Conservation (phyloP, 2,797 vertebrate species). For the Tiaroga cobitis region DNA sequence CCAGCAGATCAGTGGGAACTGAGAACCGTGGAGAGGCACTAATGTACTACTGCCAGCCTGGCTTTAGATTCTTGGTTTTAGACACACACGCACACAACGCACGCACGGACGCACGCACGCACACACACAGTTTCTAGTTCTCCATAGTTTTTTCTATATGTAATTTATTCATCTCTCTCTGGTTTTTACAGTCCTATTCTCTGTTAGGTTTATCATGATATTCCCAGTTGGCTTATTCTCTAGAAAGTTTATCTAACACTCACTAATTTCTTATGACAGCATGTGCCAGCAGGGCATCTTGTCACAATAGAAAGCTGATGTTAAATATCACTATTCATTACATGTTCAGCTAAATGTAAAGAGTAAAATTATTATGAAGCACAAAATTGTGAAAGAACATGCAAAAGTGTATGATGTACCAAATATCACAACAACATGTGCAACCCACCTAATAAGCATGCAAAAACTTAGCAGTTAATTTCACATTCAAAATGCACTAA, state of each 20-base stretch:
- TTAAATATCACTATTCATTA: background rate
- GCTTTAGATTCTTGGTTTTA: slow-evolving; percentile 24
- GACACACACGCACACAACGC: background rate
- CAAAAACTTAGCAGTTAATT: background rate
- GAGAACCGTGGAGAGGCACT: slow-evolving; percentile 36
- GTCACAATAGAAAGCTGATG: background rate
- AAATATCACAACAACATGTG: background rate
- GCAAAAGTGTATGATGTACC: background rate
- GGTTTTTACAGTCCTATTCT: background rate
- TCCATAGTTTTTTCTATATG: background rate
- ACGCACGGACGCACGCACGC: too few species aligned
- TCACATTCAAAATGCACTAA: too few species aligned
- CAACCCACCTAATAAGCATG: background rate
- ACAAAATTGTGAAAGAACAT: background rate
- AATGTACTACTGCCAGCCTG: slow-evolving; percentile 15
- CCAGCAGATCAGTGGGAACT: slow-evolving; percentile 29
- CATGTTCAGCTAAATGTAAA: background rate
- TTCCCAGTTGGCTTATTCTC: background rate
- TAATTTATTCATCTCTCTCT: background rate
- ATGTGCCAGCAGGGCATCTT: background rate
- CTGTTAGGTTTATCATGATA: background rate
- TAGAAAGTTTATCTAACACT: background rate
- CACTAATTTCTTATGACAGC: background rate
- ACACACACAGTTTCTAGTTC: background rate
- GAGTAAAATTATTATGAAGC: background rate